Percentiles rank a stretch among this genome's conserved stretches.
These are phyloP conservation scores for Lineus longissimus DNA, from an alignment of 1,140 invertebrate species.

Conservation along the genomic window DNA sequence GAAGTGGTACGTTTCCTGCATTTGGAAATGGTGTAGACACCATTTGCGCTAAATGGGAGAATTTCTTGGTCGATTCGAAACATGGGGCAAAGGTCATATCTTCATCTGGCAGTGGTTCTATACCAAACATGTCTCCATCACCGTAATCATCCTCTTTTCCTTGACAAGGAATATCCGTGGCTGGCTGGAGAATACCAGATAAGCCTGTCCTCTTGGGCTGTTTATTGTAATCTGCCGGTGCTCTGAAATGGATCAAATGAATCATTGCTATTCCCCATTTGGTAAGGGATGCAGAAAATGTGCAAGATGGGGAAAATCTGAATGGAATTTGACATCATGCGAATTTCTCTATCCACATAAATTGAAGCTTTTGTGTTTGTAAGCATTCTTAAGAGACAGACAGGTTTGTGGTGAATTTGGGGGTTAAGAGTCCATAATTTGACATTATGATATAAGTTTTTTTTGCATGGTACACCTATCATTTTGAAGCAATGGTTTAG, in stretches of 20 bases:
- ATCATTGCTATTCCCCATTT: too few species aligned
- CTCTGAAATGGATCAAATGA: neutral
- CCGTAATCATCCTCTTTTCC: neutral
- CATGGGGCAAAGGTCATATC: constrained; percentile 2
- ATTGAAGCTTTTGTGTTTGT: too few species aligned
- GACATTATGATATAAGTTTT: too few species aligned
- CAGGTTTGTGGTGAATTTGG: too few species aligned
- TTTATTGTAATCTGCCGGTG: neutral
- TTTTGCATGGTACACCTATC: too few species aligned
- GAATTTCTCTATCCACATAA: too few species aligned
- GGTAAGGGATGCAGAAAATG: too few species aligned
- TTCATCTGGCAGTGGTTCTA: neutral
- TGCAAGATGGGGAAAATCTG: too few species aligned
- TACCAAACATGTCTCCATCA: neutral
- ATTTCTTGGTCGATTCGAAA: neutral
- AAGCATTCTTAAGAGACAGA: too few species aligned
- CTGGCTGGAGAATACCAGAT: constrained; percentile 37
- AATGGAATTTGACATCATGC: too few species aligned
- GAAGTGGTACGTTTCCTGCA: neutral
- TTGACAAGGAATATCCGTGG: constrained; percentile 20
- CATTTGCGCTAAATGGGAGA: neutral
- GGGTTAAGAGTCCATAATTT: too few species aligned
- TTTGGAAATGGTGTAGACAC: neutral
- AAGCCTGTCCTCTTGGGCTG: constrained; percentile 32
- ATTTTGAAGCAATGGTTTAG: too few species aligned